These are phyloP conservation scores for Epiblema foenella DNA, from an alignment of 2,888 invertebrate genomes.

Conservation along the genomic window DNA sequence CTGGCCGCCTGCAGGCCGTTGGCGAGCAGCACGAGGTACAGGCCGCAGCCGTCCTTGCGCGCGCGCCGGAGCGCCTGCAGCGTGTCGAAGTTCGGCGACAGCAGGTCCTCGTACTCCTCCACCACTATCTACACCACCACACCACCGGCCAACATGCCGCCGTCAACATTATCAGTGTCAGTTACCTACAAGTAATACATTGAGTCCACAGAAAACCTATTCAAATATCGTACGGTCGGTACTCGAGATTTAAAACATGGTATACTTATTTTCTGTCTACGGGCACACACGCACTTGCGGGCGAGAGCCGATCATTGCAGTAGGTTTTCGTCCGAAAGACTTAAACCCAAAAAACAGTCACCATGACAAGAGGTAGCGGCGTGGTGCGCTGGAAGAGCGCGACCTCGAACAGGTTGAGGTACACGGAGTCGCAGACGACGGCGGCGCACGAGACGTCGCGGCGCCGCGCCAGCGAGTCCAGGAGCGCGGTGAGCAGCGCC, in stretches of 20 bases:
- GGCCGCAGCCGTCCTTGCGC: constrained; percentile 87
- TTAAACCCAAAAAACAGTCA: constrained; percentile 49
- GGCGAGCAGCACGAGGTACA: constrained; percentile 88
- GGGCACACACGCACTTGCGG: too few species aligned
- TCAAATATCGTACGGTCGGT: too few species aligned
- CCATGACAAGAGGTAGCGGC: constrained; percentile 81
- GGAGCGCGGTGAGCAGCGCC: constrained; percentile 63
- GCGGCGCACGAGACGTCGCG: constrained; percentile 80
- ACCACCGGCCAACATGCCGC: background rate
- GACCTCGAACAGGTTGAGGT: constrained; percentile 81
- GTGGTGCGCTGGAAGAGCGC: constrained; percentile 74
- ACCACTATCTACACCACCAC: constrained; percentile 79
- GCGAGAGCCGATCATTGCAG: too few species aligned
- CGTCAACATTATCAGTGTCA: background rate
- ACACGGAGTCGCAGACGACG: constrained; percentile 81
- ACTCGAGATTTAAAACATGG: too few species aligned
- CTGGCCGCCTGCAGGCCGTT: constrained; percentile 89
- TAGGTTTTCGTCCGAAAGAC: too few species aligned
- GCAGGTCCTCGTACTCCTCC: constrained; percentile 86
- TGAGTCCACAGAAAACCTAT: too few species aligned
- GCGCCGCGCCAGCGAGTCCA: constrained; percentile 57
- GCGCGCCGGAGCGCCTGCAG: constrained; percentile 84
- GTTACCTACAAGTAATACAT: too few species aligned
- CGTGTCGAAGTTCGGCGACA: constrained; percentile 86
- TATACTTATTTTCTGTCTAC: too few species aligned